phyloP scores from a whole-genome alignment of 2,797 vertebrate species.

The Myotis pilosus region DNA sequence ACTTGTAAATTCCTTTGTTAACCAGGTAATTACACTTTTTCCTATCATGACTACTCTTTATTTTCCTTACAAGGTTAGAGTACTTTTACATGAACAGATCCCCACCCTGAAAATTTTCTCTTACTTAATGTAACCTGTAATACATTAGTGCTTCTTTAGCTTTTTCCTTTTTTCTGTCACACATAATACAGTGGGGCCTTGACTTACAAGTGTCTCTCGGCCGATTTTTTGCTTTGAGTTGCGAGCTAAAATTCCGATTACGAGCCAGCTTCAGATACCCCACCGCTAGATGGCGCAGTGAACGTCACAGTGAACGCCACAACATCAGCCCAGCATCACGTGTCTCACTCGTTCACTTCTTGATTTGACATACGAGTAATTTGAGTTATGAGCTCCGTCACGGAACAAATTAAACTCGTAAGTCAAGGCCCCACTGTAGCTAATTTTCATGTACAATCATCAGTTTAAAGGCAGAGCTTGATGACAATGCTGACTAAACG shows the following conservation, averaged over 20 bases:
- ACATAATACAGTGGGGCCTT: background rate
- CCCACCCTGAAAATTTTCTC: background rate
- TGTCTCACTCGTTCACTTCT: too few relatives aligned
- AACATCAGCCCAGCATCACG: too few relatives aligned
- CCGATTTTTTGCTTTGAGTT: too few relatives aligned
- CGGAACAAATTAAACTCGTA: too few relatives aligned
- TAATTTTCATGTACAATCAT: conserved; percentile 23
- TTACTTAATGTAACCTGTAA: background rate
- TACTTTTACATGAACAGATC: background rate
- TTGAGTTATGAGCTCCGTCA: too few relatives aligned
- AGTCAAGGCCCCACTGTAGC: background rate
- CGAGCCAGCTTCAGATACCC: too few relatives aligned
- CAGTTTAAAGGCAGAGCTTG: background rate
- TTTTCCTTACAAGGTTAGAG: background rate
- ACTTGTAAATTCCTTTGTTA: background rate
- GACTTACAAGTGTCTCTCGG: too few relatives aligned
- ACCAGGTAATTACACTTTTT: background rate
- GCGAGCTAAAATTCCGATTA: too few relatives aligned
- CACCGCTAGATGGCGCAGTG: too few relatives aligned
- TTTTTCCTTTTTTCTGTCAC: background rate
- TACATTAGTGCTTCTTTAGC: background rate
- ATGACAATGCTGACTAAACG: conserved; percentile 51
- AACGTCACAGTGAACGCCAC: too few relatives aligned
- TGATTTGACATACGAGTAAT: too few relatives aligned
- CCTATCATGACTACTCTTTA: background rate